A percentile compares a stretch with the other conserved stretches of the same genome.
Conservation (phyloP, 64 coral and sea anemone species). For the Montipora capricornis region DNA sequence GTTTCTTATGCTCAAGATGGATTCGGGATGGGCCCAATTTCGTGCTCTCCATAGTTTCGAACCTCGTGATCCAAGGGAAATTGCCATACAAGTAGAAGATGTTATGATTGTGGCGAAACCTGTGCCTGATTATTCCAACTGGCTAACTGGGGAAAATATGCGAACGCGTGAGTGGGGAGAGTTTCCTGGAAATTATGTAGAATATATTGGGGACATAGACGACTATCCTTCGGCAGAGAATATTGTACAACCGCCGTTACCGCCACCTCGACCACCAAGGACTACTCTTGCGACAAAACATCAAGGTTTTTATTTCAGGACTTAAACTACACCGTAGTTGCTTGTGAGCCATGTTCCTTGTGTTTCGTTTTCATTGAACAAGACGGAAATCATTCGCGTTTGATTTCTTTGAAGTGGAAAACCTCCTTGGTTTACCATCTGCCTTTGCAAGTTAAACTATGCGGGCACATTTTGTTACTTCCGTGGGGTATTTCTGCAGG, state of each 20-base stretch:
- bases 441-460: not conserved
- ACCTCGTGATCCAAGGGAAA: slow-evolving; percentile 73
- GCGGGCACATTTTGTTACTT: not conserved
- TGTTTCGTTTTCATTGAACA: slow-evolving; percentile 16
- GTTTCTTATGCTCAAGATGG: slow-evolving; percentile 26
- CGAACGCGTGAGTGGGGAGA: slow-evolving; percentile 79
- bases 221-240: slow-evolving; percentile 32
- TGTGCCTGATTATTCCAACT: slow-evolving; percentile 48
- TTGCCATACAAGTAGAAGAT: slow-evolving; percentile 76
- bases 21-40: slow-evolving; percentile 66
- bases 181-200: slow-evolving; percentile 87
- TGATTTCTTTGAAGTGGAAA: not conserved
- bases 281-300: not conserved
- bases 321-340: not conserved
- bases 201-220: slow-evolving; percentile 83
- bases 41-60: slow-evolving; percentile 31
- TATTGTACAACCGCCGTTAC: slow-evolving; percentile 44
- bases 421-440: too few relatives aligned
- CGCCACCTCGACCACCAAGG: slow-evolving; percentile 74
- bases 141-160: slow-evolving; percentile 80
- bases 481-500: not conserved
- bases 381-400: not conserved
- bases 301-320: not conserved
- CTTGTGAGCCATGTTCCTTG: not conserved
- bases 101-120: slow-evolving; percentile 79